Evolutionary conservation across 2,888 invertebrate genomes (phyloP), one percentile per base, ranked within the genome.

Genomic region (Rotaria sp.): DNA sequence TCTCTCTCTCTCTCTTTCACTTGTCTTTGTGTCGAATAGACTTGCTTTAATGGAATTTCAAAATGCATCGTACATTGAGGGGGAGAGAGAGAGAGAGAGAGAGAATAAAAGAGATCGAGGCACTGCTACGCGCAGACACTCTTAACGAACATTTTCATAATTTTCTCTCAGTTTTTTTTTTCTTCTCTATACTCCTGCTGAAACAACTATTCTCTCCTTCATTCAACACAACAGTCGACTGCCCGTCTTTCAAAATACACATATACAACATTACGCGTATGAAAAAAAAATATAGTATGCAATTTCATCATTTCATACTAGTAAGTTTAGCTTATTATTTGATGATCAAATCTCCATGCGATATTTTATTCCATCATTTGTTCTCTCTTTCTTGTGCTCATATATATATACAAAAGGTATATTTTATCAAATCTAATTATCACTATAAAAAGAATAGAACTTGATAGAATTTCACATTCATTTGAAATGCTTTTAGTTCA

Each of bases 181-280:
- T 67, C 67, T 67, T 30, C 35, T 30, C 35, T 67, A 67, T 67
- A 67, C n/a, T 67, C n/a, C 67, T 67, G 15, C 67, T 67, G 67
- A 15, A 67, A 67, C 67, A 67, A 67, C 35, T 35, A 67, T 67
- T 67, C 67, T 67, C 67, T 67, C 67, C 21, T 67, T 67, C 67
- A 67, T 67, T 67, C 67, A 21, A 67, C 67, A 67, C 5, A 35
- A 67, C 67, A 67, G 67, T 67, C 67, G 30, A 5, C 67, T 35
- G 38, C 67, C 30, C 10, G 67, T 67, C 67, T 67, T 67, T 35
- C 67, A 67, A 35, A 67, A 35, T 67, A 67, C 67, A 67, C 35
- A 67, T 35, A 35, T 15, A 52, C 52, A 52, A 52, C 21, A 52
- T 24, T 52, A 24, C 52, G 8, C 5, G 24, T 52, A 24, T 52